Percentiles rank a stretch among this genome's conserved stretches.
phyloP scores from a whole-genome alignment of 2,113 vertebrate species.

The Microtus richardsoni region DNA sequence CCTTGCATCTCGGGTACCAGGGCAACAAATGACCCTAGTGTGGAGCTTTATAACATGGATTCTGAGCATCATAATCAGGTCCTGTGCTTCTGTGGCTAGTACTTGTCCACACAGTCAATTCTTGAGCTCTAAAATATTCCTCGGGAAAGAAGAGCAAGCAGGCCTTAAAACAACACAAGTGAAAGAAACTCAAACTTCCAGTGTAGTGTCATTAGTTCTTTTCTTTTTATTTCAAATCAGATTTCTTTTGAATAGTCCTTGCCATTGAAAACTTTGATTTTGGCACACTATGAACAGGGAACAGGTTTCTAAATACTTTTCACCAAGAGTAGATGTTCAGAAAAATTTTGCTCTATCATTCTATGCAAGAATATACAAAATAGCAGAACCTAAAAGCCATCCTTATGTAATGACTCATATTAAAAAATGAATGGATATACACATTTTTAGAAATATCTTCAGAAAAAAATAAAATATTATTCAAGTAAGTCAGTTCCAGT shows the following conservation, averaged over 20 bases:
- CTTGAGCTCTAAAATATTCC: not conserved
- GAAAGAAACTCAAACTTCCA: slow-evolving; percentile 63
- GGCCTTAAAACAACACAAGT: slow-evolving; percentile 64
- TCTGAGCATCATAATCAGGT: not conserved
- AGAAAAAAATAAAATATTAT: not conserved
- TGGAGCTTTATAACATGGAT: not conserved
- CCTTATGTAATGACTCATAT: not conserved
- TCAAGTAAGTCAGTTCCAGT: not conserved
- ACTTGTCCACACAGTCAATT: not conserved
- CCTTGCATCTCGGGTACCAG: too few species aligned
- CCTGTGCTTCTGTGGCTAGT: not conserved
- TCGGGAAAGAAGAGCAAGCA: not conserved
- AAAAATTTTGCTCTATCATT: not conserved
- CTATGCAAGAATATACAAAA: not conserved
- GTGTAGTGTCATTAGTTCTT: slow-evolving; percentile 67
- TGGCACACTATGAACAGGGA: slow-evolving; percentile 67
- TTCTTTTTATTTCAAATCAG: slow-evolving; percentile 66
- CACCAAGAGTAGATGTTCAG: not conserved
- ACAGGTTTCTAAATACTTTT: not conserved
- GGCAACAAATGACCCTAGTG: not conserved
- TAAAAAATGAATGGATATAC: not conserved
- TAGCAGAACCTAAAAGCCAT: not conserved
- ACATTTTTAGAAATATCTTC: not conserved
- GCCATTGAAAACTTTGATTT: slow-evolving; percentile 61
- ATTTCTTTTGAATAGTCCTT: slow-evolving; percentile 66